Conservation (phyloP, 2,113 vertebrate genomes). For the Cynocephalus volans region DNA sequence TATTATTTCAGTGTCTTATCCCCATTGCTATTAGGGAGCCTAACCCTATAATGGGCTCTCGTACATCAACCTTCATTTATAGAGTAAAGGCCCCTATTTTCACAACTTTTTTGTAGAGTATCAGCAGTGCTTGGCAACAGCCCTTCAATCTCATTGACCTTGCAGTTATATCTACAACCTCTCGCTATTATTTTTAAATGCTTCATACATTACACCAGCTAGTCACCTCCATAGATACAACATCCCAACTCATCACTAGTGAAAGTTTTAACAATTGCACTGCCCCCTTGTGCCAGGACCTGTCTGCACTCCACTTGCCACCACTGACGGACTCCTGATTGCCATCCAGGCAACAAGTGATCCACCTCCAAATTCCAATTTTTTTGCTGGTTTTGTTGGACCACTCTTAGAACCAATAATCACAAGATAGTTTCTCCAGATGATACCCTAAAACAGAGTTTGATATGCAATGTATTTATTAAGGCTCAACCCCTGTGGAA, state of each 20-base stretch:
- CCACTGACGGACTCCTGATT: background rate
- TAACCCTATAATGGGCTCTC: background rate
- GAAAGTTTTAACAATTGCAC: slow-evolving; percentile 11
- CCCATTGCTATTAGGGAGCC: background rate
- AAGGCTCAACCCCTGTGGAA: background rate
- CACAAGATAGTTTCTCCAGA: background rate
- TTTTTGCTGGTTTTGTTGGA: background rate
- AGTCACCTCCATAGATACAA: background rate
- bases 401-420: background rate
- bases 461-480: background rate
- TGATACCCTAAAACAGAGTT: background rate
- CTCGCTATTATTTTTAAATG: background rate
- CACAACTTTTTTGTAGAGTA: background rate
- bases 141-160: background rate
- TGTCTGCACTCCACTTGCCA: background rate
- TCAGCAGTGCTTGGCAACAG: background rate
- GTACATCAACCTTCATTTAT: background rate
- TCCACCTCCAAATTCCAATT: background rate
- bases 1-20: background rate
- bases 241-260: background rate
- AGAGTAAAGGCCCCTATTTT: background rate
- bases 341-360: background rate
- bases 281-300: background rate
- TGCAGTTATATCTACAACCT: background rate
- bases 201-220: background rate